These are phyloP conservation scores for Zaprionus tsacasi DNA, from an alignment of 1,140 invertebrate genomes.

Conservation along the genomic window DNA sequence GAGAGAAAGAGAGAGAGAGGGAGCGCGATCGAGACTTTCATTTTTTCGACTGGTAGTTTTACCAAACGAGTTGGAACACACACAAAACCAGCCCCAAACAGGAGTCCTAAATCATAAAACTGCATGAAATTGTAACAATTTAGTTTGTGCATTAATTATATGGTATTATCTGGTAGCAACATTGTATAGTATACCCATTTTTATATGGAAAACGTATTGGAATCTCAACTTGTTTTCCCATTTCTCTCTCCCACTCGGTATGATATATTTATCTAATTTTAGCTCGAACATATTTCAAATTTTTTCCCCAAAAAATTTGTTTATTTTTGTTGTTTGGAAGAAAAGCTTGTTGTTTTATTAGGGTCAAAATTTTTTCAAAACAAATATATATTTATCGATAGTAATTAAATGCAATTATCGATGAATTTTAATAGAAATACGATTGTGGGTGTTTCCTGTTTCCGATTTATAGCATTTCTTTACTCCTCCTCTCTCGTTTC, in stretches of 20 bases:
- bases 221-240: background rate
- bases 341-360: constrained; percentile 3
- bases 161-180: background rate
- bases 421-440: background rate
- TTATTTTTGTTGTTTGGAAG: background rate
- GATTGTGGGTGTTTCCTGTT: background rate
- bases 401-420: background rate
- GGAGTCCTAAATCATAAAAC: background rate
- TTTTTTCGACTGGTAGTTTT: constrained; percentile 10
- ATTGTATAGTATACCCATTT: background rate
- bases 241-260: background rate
- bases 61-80: constrained; percentile 16
- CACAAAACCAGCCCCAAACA: constrained; percentile 7
- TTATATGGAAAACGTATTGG: background rate
- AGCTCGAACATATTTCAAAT: constrained; percentile 10
- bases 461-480: background rate
- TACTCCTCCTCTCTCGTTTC: no score
- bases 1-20: background rate
- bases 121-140: constrained; percentile 8
- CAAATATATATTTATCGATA: background rate
- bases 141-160: constrained; percentile 7
- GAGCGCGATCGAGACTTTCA: constrained; percentile 30
- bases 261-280: constrained; percentile 14
- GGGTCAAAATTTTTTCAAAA: background rate
- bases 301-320: constrained; percentile 5